Base-by-base conservation (phyloP, 2,888 invertebrate species). In the Philereme transversata region DNA sequence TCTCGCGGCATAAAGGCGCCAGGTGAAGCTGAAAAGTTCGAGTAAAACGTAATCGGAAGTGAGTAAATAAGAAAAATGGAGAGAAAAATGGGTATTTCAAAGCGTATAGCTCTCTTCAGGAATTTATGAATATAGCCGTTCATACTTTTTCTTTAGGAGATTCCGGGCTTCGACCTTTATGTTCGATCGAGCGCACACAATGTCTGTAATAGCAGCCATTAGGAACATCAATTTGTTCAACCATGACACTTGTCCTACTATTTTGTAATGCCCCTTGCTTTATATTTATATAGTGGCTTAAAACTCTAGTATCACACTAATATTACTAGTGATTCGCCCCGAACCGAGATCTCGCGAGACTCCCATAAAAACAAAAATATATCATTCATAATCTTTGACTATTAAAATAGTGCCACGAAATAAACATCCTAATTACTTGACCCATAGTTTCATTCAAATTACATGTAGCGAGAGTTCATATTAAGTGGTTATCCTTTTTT, bases 171-270 rank as follows among this genome's bases (percentile, higher is more conserved):
- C 78, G 82, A 81, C 85, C 88, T 86, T 84, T 82, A 74, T 83
- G 82, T 86, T 80, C 84, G 85, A 86, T 87, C 81, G 84, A 81
- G 83, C 84, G 83, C 82, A 83, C 85, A 86, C 84, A 86, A 87
- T 84, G 83, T 82, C 78, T 79, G 82, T 87, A 87, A 88, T 88
- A 85, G 86, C 77, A 57, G 77, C 86, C 87, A 88, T 84, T 88
- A 88, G 78, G 82, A 72, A 80, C 86, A 87, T 88, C 84, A 85
- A 84, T 84, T 87, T 81, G 83, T 81, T 86, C 79, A 80, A 79
- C 78, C 86, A 84, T 84, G 82, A 87, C 84, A 85, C 81, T 84
- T 84, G 86, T 86, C 83, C 78, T 78, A 73, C 79, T 83, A 83
- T 78, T 81, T 81, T 64, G 56, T 53, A 53, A 59, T 61, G 51